phyloP scores from a whole-genome alignment of 1,140 invertebrate genomes.

The Drosophila quadrilineata region DNA sequence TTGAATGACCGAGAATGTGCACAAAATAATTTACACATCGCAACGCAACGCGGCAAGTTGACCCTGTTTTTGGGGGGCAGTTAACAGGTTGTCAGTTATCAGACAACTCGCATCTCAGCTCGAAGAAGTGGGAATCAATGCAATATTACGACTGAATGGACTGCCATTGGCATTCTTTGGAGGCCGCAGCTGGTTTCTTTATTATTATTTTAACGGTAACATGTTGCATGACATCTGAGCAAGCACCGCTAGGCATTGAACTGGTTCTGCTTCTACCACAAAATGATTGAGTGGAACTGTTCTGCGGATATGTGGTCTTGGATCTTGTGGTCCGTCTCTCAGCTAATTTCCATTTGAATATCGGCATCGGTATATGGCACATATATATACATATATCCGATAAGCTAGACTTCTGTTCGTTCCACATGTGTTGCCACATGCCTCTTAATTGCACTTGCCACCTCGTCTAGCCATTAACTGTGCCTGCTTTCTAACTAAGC shows the following conservation, averaged over 20 bases:
- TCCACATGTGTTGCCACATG: no score
- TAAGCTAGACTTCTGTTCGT: slow-evolving; percentile 35
- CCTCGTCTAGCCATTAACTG: background rate
- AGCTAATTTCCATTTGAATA: slow-evolving; percentile 24
- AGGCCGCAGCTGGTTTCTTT: background rate
- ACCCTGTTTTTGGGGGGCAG: slow-evolving; percentile 45
- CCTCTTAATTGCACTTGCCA: slow-evolving; percentile 55
- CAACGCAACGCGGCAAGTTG: slow-evolving; percentile 17
- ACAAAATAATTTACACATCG: slow-evolving; percentile 52
- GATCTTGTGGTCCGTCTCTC: no score
- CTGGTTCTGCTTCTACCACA: slow-evolving; percentile 36
- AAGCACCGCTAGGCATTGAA: slow-evolving; percentile 59
- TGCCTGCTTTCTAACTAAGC: slow-evolving; percentile 20
- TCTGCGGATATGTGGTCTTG: no score
- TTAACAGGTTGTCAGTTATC: no score
- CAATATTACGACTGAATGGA: slow-evolving; percentile 27
- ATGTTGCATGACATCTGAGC: slow-evolving; percentile 66
- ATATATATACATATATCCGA: background rate
- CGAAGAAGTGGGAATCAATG: slow-evolving; percentile 73
- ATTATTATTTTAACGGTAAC: slow-evolving; percentile 73
- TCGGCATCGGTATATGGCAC: no score
- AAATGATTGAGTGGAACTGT: slow-evolving; percentile 10
- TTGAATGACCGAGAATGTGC: slow-evolving; percentile 3
- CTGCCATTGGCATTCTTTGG: slow-evolving; percentile 46
- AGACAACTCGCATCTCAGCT: slow-evolving; percentile 41